A percentile compares a stretch with the other conserved stretches of the same genome.
These are phyloP conservation scores for Spisula solida DNA, from an alignment of 2,888 invertebrate species.

Conservation along the genomic window DNA sequence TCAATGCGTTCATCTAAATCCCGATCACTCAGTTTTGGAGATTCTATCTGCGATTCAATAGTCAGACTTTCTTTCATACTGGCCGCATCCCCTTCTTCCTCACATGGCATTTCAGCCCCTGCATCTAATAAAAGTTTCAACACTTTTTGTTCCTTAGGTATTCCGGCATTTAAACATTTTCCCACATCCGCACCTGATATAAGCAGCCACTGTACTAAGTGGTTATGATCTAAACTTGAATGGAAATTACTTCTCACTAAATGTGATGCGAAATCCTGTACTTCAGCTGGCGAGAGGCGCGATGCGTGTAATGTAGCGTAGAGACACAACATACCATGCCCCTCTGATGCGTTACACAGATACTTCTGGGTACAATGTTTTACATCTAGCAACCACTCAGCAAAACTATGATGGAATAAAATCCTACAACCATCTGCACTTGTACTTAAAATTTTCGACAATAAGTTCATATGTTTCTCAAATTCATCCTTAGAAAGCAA, in stretches of 20 bases:
- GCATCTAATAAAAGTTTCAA: constrained; percentile 94
- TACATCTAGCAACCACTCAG: constrained; percentile 98
- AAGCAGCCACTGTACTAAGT: constrained; percentile 93
- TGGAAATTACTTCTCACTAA: constrained; percentile 86
- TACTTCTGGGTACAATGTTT: constrained; percentile 98
- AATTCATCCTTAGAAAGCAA: constrained; percentile 89
- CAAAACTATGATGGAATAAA: constrained; percentile 97
- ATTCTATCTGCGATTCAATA: constrained; percentile 70
- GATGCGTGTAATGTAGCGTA: constrained; percentile 90
- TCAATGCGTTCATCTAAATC: constrained; percentile 85
- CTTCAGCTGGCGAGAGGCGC: constrained; percentile 86
- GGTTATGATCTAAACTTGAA: constrained; percentile 88
- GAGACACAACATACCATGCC: constrained; percentile 92
- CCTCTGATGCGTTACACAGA: constrained; percentile 92
- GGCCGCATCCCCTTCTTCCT: constrained; percentile 91
- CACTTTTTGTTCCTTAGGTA: constrained; percentile 86
- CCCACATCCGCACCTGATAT: constrained; percentile 85
- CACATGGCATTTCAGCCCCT: constrained; percentile 96
- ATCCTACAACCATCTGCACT: constrained; percentile 90
- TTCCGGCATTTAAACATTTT: constrained; percentile 81
- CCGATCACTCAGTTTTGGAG: constrained; percentile 72
- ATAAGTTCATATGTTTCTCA: constrained; percentile 78
- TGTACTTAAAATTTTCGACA: constrained; percentile 90
- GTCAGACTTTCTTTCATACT: constrained; percentile 78
- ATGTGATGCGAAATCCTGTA: constrained; percentile 89